phyloP scores from a whole-genome alignment of 2,797 vertebrate species.

The Brachymystax lenok region DNA sequence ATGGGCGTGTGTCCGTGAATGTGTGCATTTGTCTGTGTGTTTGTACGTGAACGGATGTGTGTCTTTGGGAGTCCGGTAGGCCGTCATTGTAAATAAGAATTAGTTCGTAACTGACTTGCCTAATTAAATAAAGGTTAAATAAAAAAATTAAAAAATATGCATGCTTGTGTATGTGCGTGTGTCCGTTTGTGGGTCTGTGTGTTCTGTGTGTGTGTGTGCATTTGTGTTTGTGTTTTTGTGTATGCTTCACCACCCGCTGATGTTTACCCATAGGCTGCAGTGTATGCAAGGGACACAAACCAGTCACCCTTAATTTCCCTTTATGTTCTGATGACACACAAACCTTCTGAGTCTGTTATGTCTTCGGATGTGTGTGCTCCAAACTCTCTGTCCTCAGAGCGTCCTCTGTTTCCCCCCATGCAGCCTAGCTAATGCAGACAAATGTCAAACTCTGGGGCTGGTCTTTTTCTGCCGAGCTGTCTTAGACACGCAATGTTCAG shows the following conservation, averaged over 20 bases:
- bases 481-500: not conserved
- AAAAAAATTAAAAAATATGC: too few species aligned
- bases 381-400: slow-evolving; percentile 58
- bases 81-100: too few species aligned
- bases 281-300: not conserved
- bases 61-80: too few species aligned
- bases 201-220: not conserved
- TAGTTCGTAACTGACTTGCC: too few species aligned
- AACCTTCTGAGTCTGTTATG: not conserved
- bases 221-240: slow-evolving; percentile 1
- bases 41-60: not conserved
- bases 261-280: not conserved
- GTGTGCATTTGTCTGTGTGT: not conserved
- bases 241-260: not conserved
- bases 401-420: slow-evolving; percentile 61
- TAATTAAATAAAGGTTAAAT: too few species aligned
- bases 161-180: not conserved
- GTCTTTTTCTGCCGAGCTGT: not conserved
- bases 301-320: not conserved
- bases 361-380: not conserved
- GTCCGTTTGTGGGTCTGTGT: not conserved
- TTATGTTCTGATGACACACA: not conserved
- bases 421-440: slow-evolving; percentile 62
- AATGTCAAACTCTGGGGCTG: slow-evolving; percentile 59
- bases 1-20: slow-evolving; percentile 9